phyloP scores from a whole-genome alignment of 1,140 invertebrate species.

The Colletes latitarsis region DNA sequence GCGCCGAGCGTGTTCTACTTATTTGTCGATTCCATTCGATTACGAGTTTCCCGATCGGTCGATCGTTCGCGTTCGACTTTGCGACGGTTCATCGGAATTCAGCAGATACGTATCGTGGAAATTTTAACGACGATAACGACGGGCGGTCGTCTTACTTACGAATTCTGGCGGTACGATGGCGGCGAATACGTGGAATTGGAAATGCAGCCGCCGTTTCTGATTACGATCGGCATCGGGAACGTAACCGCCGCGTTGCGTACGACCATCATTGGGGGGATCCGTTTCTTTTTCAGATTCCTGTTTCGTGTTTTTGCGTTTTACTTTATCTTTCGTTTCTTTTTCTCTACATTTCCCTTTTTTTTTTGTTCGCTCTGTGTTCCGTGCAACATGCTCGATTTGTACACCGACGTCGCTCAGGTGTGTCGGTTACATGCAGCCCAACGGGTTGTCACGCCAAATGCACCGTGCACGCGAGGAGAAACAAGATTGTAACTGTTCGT shows the following conservation, averaged over 20 bases:
- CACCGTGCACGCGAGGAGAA: conserved; percentile 54
- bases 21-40: neutral
- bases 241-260: conserved; percentile 38
- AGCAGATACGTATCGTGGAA: conserved; percentile 31
- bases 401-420: conserved; percentile 27
- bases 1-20: neutral
- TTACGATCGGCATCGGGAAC: conserved; percentile 61
- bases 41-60: neutral
- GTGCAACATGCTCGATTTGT: conserved; percentile 46
- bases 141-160: conserved; percentile 31
- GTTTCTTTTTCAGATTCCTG: neutral
- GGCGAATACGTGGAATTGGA: conserved; percentile 53
- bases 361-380: conserved; percentile 7
- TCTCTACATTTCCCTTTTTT: neutral
- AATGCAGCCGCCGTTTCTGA: conserved; percentile 60
- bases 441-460: conserved; percentile 51
- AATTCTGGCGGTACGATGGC: conserved; percentile 28
- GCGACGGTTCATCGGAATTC: conserved; percentile 28
- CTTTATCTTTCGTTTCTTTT: neutral
- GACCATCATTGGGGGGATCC: neutral
- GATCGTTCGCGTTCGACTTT: neutral
- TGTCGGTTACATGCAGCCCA: conserved; percentile 20
- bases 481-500: conserved; percentile 38
- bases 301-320: neutral
- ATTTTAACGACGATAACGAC: conserved; percentile 51